These are phyloP conservation scores for Phyto melanocephala DNA, from an alignment of 2,888 invertebrate species.

Conservation along the genomic window DNA sequence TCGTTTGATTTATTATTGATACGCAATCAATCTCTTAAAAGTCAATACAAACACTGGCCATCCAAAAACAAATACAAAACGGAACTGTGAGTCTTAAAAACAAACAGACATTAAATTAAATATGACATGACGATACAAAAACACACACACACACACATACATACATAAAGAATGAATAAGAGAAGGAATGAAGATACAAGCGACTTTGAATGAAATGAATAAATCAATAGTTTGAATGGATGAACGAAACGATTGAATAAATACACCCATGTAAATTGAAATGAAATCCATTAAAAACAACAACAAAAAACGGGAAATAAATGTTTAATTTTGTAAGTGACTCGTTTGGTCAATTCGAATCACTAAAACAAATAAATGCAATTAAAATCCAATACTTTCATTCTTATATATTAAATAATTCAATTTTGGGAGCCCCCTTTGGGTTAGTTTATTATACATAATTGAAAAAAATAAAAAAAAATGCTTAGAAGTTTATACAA, in stretches of 20 bases:
- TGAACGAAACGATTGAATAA: neutral
- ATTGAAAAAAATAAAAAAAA: neutral
- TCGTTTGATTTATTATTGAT: constrained; percentile 57
- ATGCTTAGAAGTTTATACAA: too few relatives aligned
- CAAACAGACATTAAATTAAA: constrained; percentile 56
- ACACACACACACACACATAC: neutral
- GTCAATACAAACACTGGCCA: constrained; percentile 48
- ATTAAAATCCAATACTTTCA: constrained; percentile 41
- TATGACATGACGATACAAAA: constrained; percentile 34
- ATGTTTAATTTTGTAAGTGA: constrained; percentile 39
- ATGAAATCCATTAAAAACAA: constrained; percentile 10
- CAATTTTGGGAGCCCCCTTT: neutral
- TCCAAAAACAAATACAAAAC: constrained; percentile 8
- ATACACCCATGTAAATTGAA: neutral
- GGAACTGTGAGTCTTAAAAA: constrained; percentile 25
- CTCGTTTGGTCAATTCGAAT: neutral
- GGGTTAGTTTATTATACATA: constrained; percentile 5
- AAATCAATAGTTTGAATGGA: constrained; percentile 10
- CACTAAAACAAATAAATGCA: constrained; percentile 39
- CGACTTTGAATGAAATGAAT: neutral
- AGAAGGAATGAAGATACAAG: neutral
- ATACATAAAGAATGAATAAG: neutral
- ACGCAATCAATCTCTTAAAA: constrained; percentile 59
- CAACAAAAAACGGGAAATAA: neutral
- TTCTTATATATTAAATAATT: neutral